A percentile compares a stretch with the other conserved stretches of the same genome.
Conservation (phyloP, 2,888 invertebrate genomes). For the Caenorhabditis becei region DNA sequence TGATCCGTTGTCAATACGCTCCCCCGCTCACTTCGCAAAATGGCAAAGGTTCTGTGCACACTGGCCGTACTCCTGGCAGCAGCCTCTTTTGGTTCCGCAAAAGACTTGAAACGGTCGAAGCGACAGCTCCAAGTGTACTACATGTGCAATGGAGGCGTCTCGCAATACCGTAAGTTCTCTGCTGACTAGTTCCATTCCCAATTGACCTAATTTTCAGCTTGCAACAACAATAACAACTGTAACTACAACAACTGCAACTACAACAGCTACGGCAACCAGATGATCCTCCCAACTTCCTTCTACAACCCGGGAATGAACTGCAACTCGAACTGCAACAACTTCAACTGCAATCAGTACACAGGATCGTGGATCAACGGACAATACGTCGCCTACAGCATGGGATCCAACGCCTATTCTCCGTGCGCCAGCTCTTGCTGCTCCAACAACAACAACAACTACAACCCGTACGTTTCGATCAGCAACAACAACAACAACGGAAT, state of each 20-base stretch:
- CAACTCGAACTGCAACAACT: constrained; percentile 67
- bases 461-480: constrained; percentile 41
- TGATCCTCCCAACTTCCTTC: constrained; percentile 65
- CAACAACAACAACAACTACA: constrained; percentile 50
- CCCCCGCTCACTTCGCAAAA: constrained; percentile 19
- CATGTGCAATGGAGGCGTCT: constrained; percentile 68
- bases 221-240: constrained; percentile 38
- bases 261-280: constrained; percentile 51
- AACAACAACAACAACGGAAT: background rate
- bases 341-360: constrained; percentile 70
- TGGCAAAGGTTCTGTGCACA: constrained; percentile 39
- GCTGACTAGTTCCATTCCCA: background rate
- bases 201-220: constrained; percentile 14
- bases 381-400: constrained; percentile 68
- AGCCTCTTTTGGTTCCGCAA: constrained; percentile 36
- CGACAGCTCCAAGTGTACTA: constrained; percentile 68
- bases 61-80: constrained; percentile 15
- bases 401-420: constrained; percentile 67
- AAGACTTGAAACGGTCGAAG: constrained; percentile 66
- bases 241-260: constrained; percentile 60
- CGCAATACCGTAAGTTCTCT: constrained; percentile 66
- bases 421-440: constrained; percentile 71
- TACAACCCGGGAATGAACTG: constrained; percentile 68
- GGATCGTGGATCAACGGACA: constrained; percentile 70
- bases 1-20: constrained; percentile 37